A percentile compares a stretch with the other conserved stretches of the same genome.
Evolutionary conservation across 2,888 invertebrate genomes (phyloP).

Genomic region (Mechanitis mazaeus): DNA sequence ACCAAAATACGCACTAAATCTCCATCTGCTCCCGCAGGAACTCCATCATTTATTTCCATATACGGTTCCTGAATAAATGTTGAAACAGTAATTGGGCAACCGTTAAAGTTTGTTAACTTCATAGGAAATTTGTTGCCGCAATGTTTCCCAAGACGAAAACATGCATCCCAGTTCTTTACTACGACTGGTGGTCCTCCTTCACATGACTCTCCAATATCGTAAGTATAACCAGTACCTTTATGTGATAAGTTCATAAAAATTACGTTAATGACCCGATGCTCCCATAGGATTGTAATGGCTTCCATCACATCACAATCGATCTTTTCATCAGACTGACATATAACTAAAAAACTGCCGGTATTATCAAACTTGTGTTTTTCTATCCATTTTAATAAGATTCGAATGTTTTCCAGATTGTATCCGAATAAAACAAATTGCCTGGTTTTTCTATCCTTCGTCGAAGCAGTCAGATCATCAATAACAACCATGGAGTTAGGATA

Average conservation of each 20-base stretch:
- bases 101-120: conserved; percentile 49
- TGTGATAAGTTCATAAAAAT: conserved; percentile 42
- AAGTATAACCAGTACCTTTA: conserved; percentile 22
- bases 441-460: conserved; percentile 32
- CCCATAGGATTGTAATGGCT: conserved; percentile 48
- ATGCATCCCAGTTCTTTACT: conserved; percentile 33
- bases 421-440: conserved; percentile 53
- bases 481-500: conserved; percentile 47
- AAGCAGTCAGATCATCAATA: conserved; percentile 37
- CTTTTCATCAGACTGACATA: conserved; percentile 43
- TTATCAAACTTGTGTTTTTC: conserved; percentile 45
- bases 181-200: conserved; percentile 43
- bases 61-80: conserved; percentile 54
- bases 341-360: conserved; percentile 52
- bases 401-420: conserved; percentile 38
- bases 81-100: conserved; percentile 51
- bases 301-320: conserved; percentile 47
- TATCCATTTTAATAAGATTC: conserved; percentile 42
- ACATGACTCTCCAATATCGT: conserved; percentile 44
- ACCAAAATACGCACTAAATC: conserved; percentile 49
- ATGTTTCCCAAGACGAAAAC: conserved; percentile 22
- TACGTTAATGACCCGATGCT: conserved; percentile 50
- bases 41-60: conserved; percentile 45
- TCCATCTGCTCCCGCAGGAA: conserved; percentile 53
- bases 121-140: conserved; percentile 40